Evolutionary conservation across 2,113 vertebrate genomes (phyloP).

Genomic region (Rhinogobius similis): DNA sequence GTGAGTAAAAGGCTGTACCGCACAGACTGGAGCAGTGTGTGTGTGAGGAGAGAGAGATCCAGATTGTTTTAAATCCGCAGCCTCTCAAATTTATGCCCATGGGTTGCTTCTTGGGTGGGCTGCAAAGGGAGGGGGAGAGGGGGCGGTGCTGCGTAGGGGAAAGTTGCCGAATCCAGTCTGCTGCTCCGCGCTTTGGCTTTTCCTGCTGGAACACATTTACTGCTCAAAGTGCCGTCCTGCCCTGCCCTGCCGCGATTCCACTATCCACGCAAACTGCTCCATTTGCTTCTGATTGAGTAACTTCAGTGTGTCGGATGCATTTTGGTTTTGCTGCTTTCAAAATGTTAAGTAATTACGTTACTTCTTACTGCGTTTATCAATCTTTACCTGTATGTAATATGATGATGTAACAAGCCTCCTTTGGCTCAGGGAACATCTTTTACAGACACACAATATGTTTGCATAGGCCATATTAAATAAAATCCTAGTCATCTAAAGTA

Average conservation of each 20-base stretch:
- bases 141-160: conserved; percentile 68
- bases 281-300: conserved; percentile 32
- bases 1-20: conserved; percentile 48
- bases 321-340: conserved; percentile 11
- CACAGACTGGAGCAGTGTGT: conserved; percentile 50
- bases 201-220: conserved; percentile 79
- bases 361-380: background rate
- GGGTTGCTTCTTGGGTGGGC: conserved; percentile 86
- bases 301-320: conserved; percentile 7
- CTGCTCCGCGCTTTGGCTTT: conserved; percentile 68
- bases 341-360: no score
- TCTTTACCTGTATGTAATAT: no score
- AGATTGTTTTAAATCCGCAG: conserved; percentile 83
- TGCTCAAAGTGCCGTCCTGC: conserved; percentile 60
- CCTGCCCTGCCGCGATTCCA: conserved; percentile 46
- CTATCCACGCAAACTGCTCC: conserved; percentile 37
- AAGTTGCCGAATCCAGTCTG: conserved; percentile 77
- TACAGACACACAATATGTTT: background rate
- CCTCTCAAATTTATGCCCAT: conserved; percentile 85
- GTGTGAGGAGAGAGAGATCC: conserved; percentile 66
- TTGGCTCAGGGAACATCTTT: background rate
- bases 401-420: background rate
- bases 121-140: conserved; percentile 71
- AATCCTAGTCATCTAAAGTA: no score
- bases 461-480: no score